Percentiles rank a stretch among this genome's conserved stretches.
These are phyloP conservation scores for Phrynosoma platyrhinos DNA, from an alignment of 2,113 vertebrate genomes.

Conservation along the genomic window DNA sequence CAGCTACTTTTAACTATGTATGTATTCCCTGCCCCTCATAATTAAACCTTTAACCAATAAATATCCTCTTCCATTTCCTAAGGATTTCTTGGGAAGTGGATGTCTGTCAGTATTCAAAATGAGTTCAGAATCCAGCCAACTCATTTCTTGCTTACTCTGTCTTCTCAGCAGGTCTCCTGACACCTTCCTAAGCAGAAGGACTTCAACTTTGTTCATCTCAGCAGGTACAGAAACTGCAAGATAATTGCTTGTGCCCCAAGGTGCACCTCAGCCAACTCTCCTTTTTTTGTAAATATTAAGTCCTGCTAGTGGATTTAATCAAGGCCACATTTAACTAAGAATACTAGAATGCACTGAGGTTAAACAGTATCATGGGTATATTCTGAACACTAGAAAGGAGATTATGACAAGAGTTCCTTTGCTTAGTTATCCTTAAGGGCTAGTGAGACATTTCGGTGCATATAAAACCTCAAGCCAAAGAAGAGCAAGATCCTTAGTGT, in stretches of 20 bases:
- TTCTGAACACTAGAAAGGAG: background rate
- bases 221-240: background rate
- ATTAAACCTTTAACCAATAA: slow-evolving; percentile 1
- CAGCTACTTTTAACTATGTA: background rate
- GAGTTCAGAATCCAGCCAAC: slow-evolving; percentile 3
- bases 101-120: slow-evolving; percentile 7
- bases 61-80: background rate
- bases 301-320: background rate
- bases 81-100: background rate
- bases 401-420: slow-evolving; percentile 13
- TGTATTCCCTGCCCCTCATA: background rate
- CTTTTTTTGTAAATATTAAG: background rate
- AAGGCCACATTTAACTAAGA: background rate
- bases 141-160: background rate
- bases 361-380: background rate
- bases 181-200: background rate
- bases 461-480: background rate
- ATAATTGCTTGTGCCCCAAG: slow-evolving; percentile 24
- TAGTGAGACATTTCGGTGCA: background rate
- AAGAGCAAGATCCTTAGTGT: background rate
- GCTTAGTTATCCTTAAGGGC: background rate
- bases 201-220: slow-evolving; percentile 29
- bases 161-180: slow-evolving; percentile 12
- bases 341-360: accelerated
- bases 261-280: background rate